A percentile compares a stretch with the other conserved stretches of the same genome.
phyloP scores from a whole-genome alignment of 1,140 invertebrate genomes.

The Drosophila bocqueti region DNA sequence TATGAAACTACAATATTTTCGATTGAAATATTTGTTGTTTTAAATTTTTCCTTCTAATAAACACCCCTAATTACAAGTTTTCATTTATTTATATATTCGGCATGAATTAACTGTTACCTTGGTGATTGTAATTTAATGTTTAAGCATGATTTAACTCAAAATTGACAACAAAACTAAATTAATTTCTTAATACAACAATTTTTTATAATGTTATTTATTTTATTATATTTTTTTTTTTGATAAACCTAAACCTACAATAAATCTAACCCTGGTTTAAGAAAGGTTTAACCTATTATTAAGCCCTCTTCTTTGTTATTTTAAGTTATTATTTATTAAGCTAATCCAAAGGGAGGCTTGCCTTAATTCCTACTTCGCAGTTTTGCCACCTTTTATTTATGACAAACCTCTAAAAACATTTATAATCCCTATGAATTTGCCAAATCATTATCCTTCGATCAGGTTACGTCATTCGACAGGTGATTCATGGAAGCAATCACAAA shows the following conservation, averaged over 20 bases:
- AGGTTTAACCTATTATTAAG: neutral
- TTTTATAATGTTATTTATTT: too few relatives aligned
- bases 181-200: neutral
- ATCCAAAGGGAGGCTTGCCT: neutral
- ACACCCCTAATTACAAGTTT: neutral
- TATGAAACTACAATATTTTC: neutral
- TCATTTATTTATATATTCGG: neutral
- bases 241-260: neutral
- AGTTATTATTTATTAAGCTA: neutral
- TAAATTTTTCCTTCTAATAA: neutral
- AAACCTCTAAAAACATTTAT: neutral
- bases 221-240: too few relatives aligned
- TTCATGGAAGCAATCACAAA: slow-evolving; percentile 39
- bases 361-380: neutral
- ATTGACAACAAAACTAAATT: too few relatives aligned
- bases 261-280: neutral
- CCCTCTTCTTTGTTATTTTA: neutral
- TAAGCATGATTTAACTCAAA: slow-evolving; percentile 7
- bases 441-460: slow-evolving; percentile 12
- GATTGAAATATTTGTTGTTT: too few relatives aligned
- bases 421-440: slow-evolving; percentile 2
- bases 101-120: slow-evolving; percentile 6
- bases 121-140: neutral
- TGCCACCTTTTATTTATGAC: neutral
- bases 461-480: slow-evolving; percentile 42